Evolutionary conservation across 1,140 invertebrate species (phyloP).

Genomic region (Ostrea edulis): DNA sequence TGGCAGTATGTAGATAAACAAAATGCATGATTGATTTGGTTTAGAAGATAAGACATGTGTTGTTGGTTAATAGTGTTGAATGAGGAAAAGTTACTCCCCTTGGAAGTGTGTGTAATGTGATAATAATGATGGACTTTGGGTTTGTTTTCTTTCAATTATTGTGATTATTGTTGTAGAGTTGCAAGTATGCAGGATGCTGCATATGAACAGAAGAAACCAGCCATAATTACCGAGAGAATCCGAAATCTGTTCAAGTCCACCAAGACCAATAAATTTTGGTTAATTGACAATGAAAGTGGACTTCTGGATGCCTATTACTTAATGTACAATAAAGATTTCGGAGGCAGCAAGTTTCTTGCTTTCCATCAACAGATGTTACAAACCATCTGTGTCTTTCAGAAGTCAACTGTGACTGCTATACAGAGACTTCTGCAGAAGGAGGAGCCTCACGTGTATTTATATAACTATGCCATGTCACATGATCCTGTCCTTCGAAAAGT

Average conservation of each 20-base stretch:
- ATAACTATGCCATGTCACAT: conserved; percentile 62
- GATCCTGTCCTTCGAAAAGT: conserved; percentile 65
- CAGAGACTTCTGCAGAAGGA: conserved; percentile 48
- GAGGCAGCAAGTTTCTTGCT: conserved; percentile 66
- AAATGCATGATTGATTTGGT: not conserved
- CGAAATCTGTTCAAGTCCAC: conserved; percentile 77
- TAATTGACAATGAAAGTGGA: conserved; percentile 81
- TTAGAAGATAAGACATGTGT: not conserved
- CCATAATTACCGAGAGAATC: conserved; percentile 76
- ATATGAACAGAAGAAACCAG: conserved; percentile 73
- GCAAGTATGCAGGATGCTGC: conserved; percentile 80
- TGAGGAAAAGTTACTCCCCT: not conserved
- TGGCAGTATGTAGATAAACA: not conserved
- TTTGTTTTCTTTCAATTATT: not conserved
- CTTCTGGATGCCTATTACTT: conserved; percentile 79
- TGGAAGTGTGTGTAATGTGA: not conserved
- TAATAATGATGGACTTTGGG: not conserved
- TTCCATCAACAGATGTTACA: conserved; percentile 78
- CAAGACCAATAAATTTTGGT: conserved; percentile 75
- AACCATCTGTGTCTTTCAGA: conserved; percentile 78
- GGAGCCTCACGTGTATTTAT: conserved; percentile 60
- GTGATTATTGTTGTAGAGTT: conserved; percentile 71
- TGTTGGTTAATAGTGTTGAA: not conserved
- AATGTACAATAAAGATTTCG: conserved; percentile 67
- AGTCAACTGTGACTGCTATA: conserved; percentile 71